Percentiles rank a stretch among this genome's conserved stretches.
phyloP scores from a whole-genome alignment of 2,113 vertebrate genomes.

The Pitta sordida region DNA sequence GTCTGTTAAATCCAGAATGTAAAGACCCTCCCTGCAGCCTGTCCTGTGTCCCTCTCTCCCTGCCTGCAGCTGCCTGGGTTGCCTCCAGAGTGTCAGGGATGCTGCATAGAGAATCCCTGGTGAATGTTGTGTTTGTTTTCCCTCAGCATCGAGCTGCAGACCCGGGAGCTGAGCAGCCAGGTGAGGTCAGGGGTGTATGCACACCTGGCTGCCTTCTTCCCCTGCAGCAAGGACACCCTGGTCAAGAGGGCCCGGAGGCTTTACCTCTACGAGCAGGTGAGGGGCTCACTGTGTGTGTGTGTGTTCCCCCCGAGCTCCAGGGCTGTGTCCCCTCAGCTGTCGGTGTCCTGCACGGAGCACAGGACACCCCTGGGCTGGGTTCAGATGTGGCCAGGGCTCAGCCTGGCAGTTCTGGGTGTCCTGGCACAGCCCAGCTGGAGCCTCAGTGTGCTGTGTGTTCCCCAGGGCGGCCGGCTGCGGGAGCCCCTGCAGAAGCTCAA shows the following conservation, averaged over 20 bases:
- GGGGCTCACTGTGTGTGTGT: background rate
- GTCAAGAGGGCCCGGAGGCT: conserved; percentile 86
- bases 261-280: conserved; percentile 81
- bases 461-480: conserved; percentile 75
- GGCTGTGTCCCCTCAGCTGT: background rate
- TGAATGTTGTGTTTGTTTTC: conserved; percentile 3
- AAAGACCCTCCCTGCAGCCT: accelerated
- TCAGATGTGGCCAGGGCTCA: background rate
- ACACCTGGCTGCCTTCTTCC: conserved; percentile 87
- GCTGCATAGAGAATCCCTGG: background rate
- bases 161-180: conserved; percentile 81
- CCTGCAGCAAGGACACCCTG: conserved; percentile 90
- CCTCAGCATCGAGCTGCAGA: conserved; percentile 86
- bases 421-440: accelerated
- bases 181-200: conserved; percentile 86
- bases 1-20: background rate
- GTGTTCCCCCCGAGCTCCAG: background rate
- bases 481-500: conserved; percentile 86
- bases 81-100: background rate
- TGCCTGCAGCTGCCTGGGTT: background rate
- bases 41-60: background rate
- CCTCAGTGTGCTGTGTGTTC: background rate
- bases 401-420: background rate
- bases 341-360: background rate
- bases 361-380: accelerated